Evolutionary conservation across 2,888 invertebrate genomes (phyloP).

Genomic region (Conomelus anceps): DNA sequence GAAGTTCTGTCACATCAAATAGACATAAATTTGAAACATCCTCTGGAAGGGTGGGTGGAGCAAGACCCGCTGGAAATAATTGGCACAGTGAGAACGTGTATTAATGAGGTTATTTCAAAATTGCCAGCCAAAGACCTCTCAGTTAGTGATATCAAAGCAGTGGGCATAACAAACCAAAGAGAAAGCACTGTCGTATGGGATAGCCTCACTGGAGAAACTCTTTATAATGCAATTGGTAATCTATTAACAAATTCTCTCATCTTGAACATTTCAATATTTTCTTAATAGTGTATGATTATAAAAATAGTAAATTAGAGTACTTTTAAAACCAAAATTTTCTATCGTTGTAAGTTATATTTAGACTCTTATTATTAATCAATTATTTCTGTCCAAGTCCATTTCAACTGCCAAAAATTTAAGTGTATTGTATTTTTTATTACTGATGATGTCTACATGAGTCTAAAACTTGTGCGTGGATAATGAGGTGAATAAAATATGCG

Average conservation of each 20-base stretch:
- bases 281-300: neutral
- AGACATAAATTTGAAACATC: conserved; percentile 69
- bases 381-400: too few relatives aligned
- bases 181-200: conserved; percentile 98
- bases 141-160: conserved; percentile 59
- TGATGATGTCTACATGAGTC: too few relatives aligned
- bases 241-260: neutral
- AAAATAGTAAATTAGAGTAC: too few relatives aligned
- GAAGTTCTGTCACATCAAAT: conserved; percentile 59
- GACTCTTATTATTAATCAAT: neutral
- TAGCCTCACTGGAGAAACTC: conserved; percentile 77
- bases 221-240: conserved; percentile 87
- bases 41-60: conserved; percentile 95
- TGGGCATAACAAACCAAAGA: conserved; percentile 94
- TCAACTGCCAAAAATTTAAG: too few relatives aligned
- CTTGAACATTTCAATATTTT: neutral
- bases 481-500: too few relatives aligned
- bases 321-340: too few relatives aligned
- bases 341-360: neutral
- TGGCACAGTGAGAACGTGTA: conserved; percentile 70
- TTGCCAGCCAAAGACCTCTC: conserved; percentile 22
- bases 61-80: conserved; percentile 84
- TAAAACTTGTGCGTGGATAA: too few relatives aligned
- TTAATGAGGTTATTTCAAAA: conserved; percentile 41
- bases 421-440: too few relatives aligned